phyloP scores from a whole-genome alignment of 2,888 invertebrate species.

The Troilus luridus region DNA sequence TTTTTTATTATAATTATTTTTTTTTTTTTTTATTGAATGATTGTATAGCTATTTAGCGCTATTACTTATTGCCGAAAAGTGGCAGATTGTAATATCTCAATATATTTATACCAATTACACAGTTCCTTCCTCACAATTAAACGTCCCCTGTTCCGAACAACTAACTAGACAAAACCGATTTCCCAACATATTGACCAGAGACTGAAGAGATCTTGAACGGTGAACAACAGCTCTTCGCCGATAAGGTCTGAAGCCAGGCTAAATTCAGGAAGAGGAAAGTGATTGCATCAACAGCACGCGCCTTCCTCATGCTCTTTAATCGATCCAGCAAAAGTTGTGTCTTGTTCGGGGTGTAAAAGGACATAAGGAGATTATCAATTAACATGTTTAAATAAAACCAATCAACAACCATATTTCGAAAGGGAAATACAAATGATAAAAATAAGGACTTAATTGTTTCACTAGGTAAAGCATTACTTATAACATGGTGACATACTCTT shows the following conservation, averaged over 20 bases:
- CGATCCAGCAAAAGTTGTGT: background rate
- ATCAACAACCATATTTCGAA: background rate
- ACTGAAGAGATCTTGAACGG: background rate
- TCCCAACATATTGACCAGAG: background rate
- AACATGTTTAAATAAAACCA: background rate
- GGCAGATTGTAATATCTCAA: too few species aligned
- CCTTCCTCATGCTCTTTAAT: background rate
- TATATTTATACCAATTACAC: too few species aligned
- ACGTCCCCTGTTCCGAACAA: background rate
- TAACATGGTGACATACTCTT: too few species aligned
- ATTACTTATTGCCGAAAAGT: too few species aligned
- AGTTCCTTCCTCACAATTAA: background rate
- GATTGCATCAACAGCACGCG: constrained; percentile 16
- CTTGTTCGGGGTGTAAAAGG: background rate
- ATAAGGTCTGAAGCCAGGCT: background rate
- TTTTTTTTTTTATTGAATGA: too few species aligned
- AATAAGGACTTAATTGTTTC: too few species aligned
- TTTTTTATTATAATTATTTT: too few species aligned
- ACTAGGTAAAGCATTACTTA: too few species aligned
- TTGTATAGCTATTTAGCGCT: too few species aligned
- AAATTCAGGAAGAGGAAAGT: background rate
- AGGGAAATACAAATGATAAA: background rate
- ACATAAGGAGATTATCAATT: background rate
- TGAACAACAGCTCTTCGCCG: background rate
- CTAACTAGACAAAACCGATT: background rate